These are phyloP conservation scores for Acronicta aceris DNA, from an alignment of 2,888 invertebrate species.

Conservation along the genomic window DNA sequence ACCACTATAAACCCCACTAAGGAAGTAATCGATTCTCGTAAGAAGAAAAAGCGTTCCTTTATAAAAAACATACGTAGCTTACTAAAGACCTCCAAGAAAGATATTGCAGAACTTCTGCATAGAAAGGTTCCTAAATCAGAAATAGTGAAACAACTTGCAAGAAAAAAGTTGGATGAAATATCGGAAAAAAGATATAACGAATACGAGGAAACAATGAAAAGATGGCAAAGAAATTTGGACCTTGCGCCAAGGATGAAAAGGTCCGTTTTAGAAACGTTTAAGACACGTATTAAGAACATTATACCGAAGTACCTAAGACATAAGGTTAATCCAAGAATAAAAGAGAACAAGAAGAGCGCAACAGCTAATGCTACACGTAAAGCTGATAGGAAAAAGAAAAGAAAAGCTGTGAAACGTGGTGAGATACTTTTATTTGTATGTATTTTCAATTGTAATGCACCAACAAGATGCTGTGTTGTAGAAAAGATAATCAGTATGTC, in stretches of 20 bases:
- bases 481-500: no score
- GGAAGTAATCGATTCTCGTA: slow-evolving; percentile 9
- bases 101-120: slow-evolving; percentile 63
- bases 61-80: slow-evolving; percentile 70
- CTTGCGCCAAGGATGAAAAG: slow-evolving; percentile 64
- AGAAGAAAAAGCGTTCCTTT: slow-evolving; percentile 66
- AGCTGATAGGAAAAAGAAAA: slow-evolving; percentile 17
- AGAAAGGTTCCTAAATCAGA: slow-evolving; percentile 66
- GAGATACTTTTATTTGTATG: neutral
- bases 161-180: slow-evolving; percentile 64
- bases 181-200: slow-evolving; percentile 62
- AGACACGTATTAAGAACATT: slow-evolving; percentile 72
- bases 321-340: slow-evolving; percentile 68
- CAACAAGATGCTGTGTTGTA: no score
- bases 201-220: slow-evolving; percentile 69
- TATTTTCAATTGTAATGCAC: no score
- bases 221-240: slow-evolving; percentile 73
- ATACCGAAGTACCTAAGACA: slow-evolving; percentile 75
- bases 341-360: slow-evolving; percentile 50
- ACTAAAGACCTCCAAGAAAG: slow-evolving; percentile 68
- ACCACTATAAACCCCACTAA: slow-evolving; percentile 5
- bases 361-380: slow-evolving; percentile 9
- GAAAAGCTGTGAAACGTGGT: slow-evolving; percentile 15
- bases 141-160: slow-evolving; percentile 65
- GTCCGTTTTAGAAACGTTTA: slow-evolving; percentile 50